Evolutionary conservation across 2,797 vertebrate species (phyloP).

Genomic region (Sebastes oblongus): DNA sequence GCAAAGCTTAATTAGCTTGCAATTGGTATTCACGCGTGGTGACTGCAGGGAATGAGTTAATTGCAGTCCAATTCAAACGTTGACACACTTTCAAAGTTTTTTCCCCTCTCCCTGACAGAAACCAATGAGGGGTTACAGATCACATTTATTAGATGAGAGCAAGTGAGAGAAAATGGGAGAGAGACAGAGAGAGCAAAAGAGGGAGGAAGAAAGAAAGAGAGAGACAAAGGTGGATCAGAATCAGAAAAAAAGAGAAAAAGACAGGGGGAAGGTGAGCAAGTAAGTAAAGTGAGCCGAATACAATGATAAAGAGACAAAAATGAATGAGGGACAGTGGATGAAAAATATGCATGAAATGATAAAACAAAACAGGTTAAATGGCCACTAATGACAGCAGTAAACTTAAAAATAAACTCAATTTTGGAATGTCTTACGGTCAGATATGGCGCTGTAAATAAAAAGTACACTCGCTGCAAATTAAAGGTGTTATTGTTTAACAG

Average conservation of each 20-base stretch:
- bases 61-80: constrained; percentile 85
- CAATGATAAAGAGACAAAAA: constrained; percentile 2
- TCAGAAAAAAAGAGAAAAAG: constrained; percentile 2
- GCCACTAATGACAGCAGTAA: background rate
- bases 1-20: constrained; percentile 84
- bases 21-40: constrained; percentile 81
- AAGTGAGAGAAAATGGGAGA: constrained; percentile 48
- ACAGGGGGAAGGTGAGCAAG: constrained; percentile 13
- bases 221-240: background rate
- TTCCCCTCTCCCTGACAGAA: constrained; percentile 70
- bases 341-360: background rate
- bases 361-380: constrained; percentile 5
- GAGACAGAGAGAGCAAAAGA: background rate
- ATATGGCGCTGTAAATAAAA: background rate
- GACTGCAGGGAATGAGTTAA: constrained; percentile 87
- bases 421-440: background rate
- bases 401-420: background rate
- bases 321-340: background rate
- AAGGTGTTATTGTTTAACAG: background rate
- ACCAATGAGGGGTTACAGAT: constrained; percentile 78
- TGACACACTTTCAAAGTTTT: constrained; percentile 83
- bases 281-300: background rate
- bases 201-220: background rate
- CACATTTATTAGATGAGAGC: constrained; percentile 79
- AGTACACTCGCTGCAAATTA: background rate